These are phyloP conservation scores for Idris sp. DNA, from an alignment of 1,140 invertebrate genomes.

Conservation along the genomic window DNA sequence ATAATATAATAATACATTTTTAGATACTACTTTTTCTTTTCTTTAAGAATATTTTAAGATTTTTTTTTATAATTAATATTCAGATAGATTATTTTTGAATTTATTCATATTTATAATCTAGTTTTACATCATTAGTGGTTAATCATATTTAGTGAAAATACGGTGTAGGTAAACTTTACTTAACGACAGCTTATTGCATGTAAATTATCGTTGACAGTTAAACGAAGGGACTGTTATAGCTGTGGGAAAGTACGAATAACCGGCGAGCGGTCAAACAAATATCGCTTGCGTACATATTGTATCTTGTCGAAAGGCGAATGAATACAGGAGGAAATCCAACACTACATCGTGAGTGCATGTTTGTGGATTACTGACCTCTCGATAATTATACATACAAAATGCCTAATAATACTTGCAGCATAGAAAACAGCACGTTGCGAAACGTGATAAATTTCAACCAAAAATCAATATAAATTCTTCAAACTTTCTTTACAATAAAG, in stretches of 20 bases:
- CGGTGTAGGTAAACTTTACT: conserved; percentile 38
- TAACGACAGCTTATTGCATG: conserved; percentile 43
- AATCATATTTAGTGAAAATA: conserved; percentile 37
- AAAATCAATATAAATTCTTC: no score
- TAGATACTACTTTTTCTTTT: no score
- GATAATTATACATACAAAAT: conserved; percentile 73
- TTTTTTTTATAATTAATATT: no score
- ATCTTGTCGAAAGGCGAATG: conserved; percentile 12
- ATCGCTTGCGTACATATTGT: conserved; percentile 55
- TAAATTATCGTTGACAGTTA: conserved; percentile 57
- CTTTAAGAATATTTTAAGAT: no score
- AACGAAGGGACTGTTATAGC: conserved; percentile 50
- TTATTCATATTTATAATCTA: conserved; percentile 19
- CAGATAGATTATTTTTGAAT: no score
- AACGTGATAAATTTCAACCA: conserved; percentile 31
- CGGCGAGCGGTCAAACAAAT: conserved; percentile 58
- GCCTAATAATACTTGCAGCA: conserved; percentile 59
- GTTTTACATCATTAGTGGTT: conserved; percentile 36
- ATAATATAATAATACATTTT: no score
- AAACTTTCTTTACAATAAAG: no score
- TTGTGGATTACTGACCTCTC: conserved; percentile 73
- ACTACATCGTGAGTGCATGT: conserved; percentile 73
- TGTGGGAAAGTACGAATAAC: conserved; percentile 55
- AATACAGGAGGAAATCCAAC: conserved; percentile 42
- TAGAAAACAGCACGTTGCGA: conserved; percentile 40